Base-by-base conservation (phyloP, 2,797 vertebrate species). In the Enteromius trimaculatus region DNA sequence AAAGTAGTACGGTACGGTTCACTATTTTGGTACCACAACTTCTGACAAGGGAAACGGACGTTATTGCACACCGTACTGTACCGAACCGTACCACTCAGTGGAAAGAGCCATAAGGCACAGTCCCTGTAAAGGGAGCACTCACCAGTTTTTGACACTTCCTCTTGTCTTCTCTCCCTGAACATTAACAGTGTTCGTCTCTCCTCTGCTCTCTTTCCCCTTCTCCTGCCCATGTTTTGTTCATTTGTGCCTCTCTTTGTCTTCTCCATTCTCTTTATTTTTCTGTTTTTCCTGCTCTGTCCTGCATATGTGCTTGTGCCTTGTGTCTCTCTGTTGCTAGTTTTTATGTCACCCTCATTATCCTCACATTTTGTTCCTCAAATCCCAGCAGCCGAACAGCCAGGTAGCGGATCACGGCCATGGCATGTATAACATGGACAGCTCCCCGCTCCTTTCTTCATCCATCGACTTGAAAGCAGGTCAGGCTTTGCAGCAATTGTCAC, bases 321-420 rank as follows among this genome's bases (percentile, higher is more conserved):
- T 88, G 29, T 85, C 90, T 92, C 90, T 92, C 44, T 84, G 85
- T 92, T 91, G 94, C 93, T 90, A 82, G 90, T 91, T 93, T 93
- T 92, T 91, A 26, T 89, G 89, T 94, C 92, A 89, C 70, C 86
- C 94, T 95, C 94, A 96, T 96, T 95, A 94, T 96, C 95, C 95
- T 96, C 94, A 95, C 96, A 93, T 96, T 96, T 95, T 98, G 94
- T 97, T 93, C 96, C 96, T 97, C 94, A 93, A 93, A 96, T 94
- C 94, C 88, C 97, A 97, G 96, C 97, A 98, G 96, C 96, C 94
- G 93, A 96, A 95, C 96, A 94, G 93, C 90, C 95, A 95, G 92
- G 90, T 91, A 89, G 92, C 93, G 19, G 94, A 95, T 88, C 95
- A 91, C 87, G 90, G 93, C 89, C 93, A 94, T 77, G 86, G 89